Evolutionary conservation across 2,797 vertebrate species (phyloP), one percentile per base, ranked within the genome.

Genomic region (Tadarida brasiliensis): DNA sequence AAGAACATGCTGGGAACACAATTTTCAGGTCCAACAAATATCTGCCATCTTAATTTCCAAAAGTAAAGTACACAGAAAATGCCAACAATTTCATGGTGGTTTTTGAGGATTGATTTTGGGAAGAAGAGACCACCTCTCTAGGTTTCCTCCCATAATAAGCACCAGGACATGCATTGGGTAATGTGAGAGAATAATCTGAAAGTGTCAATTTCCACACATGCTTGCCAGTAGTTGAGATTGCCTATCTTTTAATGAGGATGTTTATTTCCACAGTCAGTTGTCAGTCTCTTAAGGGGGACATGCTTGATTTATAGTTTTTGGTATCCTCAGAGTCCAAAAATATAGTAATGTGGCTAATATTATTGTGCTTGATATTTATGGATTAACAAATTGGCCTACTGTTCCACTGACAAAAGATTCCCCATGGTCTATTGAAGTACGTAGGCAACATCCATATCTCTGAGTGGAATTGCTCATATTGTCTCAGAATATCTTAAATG

Each of bases 401-500:
- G 5, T 35, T 49, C 11, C 51, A 77, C 14, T 67, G 10, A 22
- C 28, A 84, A 39, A 88, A 85, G 14, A 5, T 5, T 87, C 30
- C 57, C 14, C 9, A 0, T 44, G 11, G n/a, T 63, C 68, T 81
- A 1, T 33, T 68, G 33, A 82, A n/a, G 20, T 87, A 59, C 19
- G 30, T 26, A 54, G 59, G 39, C 22, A 73, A 49, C 39, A 30
- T 57, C 24, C 26, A 10, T 47, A 15, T 56, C 30, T 89, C 57
- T 93, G 49, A 91, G 44, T 33, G 63, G 20, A 86, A 47, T 73
- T 78, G 87, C 15, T 94, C 84, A 44, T 56, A 26, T 39, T 91
- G 17, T 74, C 76, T 91, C 85, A 83, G 57, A 77, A 68, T 73
- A 70, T 80, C 39, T 61, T 92, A 70, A 59, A 68, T 39, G 26